Percentiles rank a stretch among this genome's conserved stretches.
These are phyloP conservation scores for Branchipolynoe longqiensis DNA, from an alignment of 2,888 invertebrate genomes.

Conservation along the genomic window DNA sequence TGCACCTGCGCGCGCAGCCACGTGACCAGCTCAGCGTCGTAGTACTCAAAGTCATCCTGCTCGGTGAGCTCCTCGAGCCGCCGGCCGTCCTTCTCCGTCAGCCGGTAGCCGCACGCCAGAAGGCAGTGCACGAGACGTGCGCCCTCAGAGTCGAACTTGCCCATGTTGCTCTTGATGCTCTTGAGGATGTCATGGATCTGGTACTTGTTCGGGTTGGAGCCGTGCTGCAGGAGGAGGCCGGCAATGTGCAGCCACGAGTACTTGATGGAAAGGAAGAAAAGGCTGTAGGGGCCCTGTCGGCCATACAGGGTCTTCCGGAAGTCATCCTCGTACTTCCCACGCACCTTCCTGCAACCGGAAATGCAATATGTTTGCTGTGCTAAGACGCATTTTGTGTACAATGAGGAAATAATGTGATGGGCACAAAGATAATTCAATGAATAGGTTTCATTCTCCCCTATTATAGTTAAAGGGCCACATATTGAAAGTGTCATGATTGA, in stretches of 20 bases:
- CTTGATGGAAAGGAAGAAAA: slow-evolving; percentile 59
- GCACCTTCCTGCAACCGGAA: slow-evolving; percentile 53
- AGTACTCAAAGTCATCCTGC: slow-evolving; percentile 32
- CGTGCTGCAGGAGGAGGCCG: slow-evolving; percentile 59
- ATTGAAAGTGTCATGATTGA: too few relatives aligned
- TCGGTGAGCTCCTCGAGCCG: slow-evolving; percentile 9
- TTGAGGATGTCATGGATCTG: slow-evolving; percentile 55
- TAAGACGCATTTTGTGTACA: too few relatives aligned
- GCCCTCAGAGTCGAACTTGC: slow-evolving; percentile 51
- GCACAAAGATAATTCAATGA: too few relatives aligned
- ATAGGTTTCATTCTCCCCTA: too few relatives aligned
- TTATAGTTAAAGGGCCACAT: too few relatives aligned
- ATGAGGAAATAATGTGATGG: too few relatives aligned
- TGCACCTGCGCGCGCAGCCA: slow-evolving; percentile 39
- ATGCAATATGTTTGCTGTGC: too few relatives aligned
- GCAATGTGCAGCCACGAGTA: slow-evolving; percentile 59
- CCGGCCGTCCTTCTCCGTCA: slow-evolving; percentile 34
- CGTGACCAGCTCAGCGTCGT: slow-evolving; percentile 28
- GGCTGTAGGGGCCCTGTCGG: slow-evolving; percentile 58
- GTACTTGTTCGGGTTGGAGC: slow-evolving; percentile 61
- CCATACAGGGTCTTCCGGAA: slow-evolving; percentile 27
- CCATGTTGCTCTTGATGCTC: slow-evolving; percentile 55
- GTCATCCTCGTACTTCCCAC: slow-evolving; percentile 54
- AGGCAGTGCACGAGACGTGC: slow-evolving; percentile 54
- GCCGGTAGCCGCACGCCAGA: slow-evolving; percentile 46